A percentile compares a stretch with the other conserved stretches of the same genome.
Evolutionary conservation across 2,113 vertebrate genomes (phyloP).

Genomic region (Orthonyx spaldingii): DNA sequence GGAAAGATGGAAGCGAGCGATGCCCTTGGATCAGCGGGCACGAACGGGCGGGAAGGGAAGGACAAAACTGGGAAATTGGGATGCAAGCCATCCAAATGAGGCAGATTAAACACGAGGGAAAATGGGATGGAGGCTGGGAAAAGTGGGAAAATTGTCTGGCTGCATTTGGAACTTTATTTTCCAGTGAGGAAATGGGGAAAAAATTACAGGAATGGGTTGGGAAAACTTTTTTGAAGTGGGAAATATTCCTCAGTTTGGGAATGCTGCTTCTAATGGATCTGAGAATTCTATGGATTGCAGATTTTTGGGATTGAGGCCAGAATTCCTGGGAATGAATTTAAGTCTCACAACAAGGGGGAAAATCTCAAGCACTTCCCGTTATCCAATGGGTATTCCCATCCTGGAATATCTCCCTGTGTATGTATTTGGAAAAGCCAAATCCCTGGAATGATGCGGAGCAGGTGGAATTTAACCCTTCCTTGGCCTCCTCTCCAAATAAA

Average conservation of each 20-base stretch:
- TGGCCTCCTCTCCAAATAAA: background rate
- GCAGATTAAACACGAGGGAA: background rate
- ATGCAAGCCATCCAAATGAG: background rate
- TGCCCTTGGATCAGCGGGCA: slow-evolving; percentile 40
- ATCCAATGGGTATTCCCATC: accelerated
- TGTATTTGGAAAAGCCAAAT: background rate
- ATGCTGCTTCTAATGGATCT: background rate
- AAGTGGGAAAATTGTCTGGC: background rate
- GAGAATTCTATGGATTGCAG: accelerated
- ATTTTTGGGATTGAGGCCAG: background rate
- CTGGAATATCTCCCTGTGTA: background rate
- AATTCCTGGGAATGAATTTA: background rate
- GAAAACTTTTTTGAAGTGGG: background rate
- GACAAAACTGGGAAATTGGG: background rate
- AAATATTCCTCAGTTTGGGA: background rate
- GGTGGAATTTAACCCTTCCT: background rate
- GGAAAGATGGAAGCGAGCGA: slow-evolving; percentile 27
- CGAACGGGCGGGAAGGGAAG: background rate
- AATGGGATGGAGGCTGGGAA: background rate
- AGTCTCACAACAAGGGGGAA: accelerated
- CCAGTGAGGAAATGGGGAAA: accelerated
- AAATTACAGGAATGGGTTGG: background rate
- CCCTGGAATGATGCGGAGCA: background rate
- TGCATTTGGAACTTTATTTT: background rate
- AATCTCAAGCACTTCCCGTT: accelerated